phyloP scores from a whole-genome alignment of 2,888 invertebrate genomes.

The Pecten maximus region DNA sequence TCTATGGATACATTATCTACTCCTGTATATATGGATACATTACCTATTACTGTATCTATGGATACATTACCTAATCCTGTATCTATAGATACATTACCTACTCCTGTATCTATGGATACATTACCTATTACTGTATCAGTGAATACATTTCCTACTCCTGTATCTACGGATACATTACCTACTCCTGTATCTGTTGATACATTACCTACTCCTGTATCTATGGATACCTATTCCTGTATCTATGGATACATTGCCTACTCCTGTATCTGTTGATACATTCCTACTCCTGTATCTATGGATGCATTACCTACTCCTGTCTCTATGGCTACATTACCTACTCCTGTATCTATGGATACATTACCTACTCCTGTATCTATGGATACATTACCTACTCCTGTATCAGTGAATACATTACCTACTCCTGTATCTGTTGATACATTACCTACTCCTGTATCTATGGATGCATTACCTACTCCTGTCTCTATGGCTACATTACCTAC shows the following conservation, averaged over 20 bases:
- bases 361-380: background rate
- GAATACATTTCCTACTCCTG: no score
- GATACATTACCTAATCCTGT: background rate
- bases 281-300: background rate
- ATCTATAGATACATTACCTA: no score
- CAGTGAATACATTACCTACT: background rate
- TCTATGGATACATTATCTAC: background rate
- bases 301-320: background rate
- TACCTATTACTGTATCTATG: background rate
- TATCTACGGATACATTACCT: no score
- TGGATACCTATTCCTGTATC: background rate
- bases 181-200: no score
- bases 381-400: background rate
- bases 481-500: background rate
- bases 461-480: background rate
- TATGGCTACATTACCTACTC: background rate
- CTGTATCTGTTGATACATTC: background rate
- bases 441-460: background rate
- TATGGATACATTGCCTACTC: background rate
- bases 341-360: no score
- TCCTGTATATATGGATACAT: background rate
- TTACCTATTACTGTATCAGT: no score
- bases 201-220: no score
- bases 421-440: background rate
- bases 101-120: no score